These are phyloP conservation scores for Colaptes auratus DNA, from an alignment of 2,113 vertebrate genomes.

Conservation along the genomic window DNA sequence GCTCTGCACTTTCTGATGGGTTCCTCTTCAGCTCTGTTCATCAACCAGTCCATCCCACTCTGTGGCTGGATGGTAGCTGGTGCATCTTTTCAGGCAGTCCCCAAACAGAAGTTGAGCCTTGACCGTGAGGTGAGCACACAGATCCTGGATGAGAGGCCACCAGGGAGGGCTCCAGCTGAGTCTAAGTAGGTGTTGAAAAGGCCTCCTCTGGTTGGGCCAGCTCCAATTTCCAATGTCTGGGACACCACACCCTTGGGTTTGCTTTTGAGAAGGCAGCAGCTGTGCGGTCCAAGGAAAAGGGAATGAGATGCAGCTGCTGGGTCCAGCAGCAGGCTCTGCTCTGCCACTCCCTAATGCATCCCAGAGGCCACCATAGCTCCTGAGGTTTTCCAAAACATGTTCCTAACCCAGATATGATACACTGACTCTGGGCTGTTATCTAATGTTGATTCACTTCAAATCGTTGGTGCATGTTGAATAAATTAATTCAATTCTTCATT, in stretches of 20 bases:
- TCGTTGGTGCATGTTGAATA: neutral
- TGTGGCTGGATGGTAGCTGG: neutral
- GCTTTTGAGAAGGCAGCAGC: neutral
- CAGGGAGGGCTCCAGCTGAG: neutral
- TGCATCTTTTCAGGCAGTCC: accelerated
- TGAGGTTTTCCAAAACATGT: neutral
- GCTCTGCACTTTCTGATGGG: neutral
- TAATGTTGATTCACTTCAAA: neutral
- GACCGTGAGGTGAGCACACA: accelerated
- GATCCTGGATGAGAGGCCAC: neutral
- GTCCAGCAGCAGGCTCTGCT: neutral
- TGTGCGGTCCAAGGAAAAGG: neutral
- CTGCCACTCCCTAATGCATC: constrained; percentile 48
- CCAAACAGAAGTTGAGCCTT: neutral
- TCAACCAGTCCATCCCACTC: accelerated
- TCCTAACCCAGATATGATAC: neutral
- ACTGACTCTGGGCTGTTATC: neutral
- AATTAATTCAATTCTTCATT: neutral
- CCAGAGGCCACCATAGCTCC: neutral
- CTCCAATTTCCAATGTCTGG: neutral
- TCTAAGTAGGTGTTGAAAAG: constrained; percentile 60
- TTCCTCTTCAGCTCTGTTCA: neutral
- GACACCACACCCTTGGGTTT: constrained; percentile 19
- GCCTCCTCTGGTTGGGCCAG: neutral
- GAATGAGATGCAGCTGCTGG: constrained; percentile 23